Evolutionary conservation across 2,797 vertebrate genomes (phyloP), one percentile per base, ranked within the genome.

Genomic region (Oceanodroma leucorhoa): DNA sequence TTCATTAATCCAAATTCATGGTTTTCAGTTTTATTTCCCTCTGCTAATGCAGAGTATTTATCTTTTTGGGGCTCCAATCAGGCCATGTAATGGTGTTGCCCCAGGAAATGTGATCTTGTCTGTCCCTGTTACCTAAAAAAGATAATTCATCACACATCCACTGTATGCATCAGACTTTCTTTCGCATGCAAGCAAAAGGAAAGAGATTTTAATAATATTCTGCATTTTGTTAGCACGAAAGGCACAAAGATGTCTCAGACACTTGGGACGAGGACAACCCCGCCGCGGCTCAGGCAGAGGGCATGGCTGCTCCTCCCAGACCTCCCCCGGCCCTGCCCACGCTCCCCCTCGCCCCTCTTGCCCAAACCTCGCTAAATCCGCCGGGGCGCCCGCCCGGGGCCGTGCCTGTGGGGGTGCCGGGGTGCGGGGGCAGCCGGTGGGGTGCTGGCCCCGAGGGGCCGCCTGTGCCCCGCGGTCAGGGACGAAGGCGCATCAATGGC

Each of bases 211-310:
- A 24, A 53, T 16, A 43, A 15, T 40, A 34, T 61, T 83, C 80
- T 55, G 27, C 21, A 6, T 26, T 62, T 41, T 50, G 22, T 21
- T 34, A 7, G 15, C 46, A 19, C 1, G 2, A 14, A 53, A 83
- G 61, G 45, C 20, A 20, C 45, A 34, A 54, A 41, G 34, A 12
- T 45, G 34, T 32, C 50, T 61, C 32, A 5, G 18, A 2, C 9
- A 5, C 36, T 36, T 29, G 22, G 51, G 62, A n/a, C 43, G 32
- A 27, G 24, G 23, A 58, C 18, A 11, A 10, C 13, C 26, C 64
- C 10, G 26, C 20, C 2, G 1, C 1, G 7, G 24, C 4, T 16
- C 53, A 26, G 1, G 3, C 30, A 9, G 11, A 3, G 3, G 5
- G 29, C 8, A 0, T 6, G 16, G 38, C 43, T 45, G 27, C 15